A percentile compares a stretch with the other conserved stretches of the same genome.
Evolutionary conservation across 2,797 vertebrate genomes (phyloP).

Genomic region (Spatula versicolor): DNA sequence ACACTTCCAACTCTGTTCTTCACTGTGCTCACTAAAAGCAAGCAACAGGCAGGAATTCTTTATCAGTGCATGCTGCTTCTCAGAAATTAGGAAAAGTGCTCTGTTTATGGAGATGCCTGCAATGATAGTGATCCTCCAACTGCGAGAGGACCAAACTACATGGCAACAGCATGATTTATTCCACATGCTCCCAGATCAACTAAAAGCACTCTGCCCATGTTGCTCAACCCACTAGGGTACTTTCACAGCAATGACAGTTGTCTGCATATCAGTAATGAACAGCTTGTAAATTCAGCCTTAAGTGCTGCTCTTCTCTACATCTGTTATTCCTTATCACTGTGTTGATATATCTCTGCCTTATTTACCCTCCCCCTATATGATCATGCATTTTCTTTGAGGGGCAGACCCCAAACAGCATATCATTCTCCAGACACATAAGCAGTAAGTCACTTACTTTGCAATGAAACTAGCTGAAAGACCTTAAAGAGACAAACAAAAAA

Average conservation of each 20-base stretch:
- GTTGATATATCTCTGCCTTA: not conserved
- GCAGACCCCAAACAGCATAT: not conserved
- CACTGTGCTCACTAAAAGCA: not conserved
- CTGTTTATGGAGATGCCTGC: not conserved
- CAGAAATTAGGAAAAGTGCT: not conserved
- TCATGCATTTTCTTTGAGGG: not conserved
- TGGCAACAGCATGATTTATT: not conserved
- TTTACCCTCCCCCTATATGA: not conserved
- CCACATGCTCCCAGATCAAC: not conserved
- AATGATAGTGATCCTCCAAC: rapidly evolving
- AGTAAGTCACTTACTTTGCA: not conserved
- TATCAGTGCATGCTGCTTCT: not conserved
- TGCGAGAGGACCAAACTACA: rapidly evolving
- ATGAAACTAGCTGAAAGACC: not conserved
- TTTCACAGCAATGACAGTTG: not conserved
- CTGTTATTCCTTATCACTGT: conserved; percentile 7
- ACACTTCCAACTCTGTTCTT: not conserved
- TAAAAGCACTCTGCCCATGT: not conserved
- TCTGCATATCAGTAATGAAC: not conserved
- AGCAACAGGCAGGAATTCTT: not conserved
- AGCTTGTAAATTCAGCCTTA: conserved; percentile 21
- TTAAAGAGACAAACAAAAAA: not conserved
- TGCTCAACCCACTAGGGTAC: not conserved
- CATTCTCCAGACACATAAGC: not conserved
- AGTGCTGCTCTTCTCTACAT: not conserved